phyloP scores from a whole-genome alignment of 2,113 vertebrate species.

The Phocoena phocoena region DNA sequence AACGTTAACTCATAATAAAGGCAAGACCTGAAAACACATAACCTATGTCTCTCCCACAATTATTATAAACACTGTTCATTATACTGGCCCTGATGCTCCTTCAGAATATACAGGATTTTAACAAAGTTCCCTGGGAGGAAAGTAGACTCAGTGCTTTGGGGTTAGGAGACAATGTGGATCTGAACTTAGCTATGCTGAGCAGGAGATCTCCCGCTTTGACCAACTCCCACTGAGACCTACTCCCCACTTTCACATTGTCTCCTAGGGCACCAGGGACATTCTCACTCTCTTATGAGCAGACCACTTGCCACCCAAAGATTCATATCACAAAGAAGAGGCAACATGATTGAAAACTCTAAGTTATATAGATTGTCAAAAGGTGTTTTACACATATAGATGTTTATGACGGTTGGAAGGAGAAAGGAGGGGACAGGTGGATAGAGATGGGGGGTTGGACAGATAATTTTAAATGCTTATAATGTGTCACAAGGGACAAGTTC shows the following conservation, averaged over 20 bases:
- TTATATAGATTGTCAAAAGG: neutral
- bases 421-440: neutral
- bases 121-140: neutral
- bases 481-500: neutral
- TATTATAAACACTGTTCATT: neutral
- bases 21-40: neutral
- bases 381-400: neutral
- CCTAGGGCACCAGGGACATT: neutral
- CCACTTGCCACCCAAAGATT: neutral
- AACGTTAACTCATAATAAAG: neutral
- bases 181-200: neutral
- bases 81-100: neutral
- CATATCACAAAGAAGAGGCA: neutral
- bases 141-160: neutral
- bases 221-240: neutral
- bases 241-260: neutral
- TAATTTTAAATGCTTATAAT: neutral
- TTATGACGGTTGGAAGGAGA: neutral
- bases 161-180: no score
- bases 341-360: neutral
- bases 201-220: neutral
- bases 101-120: neutral
- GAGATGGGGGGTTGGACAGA: no score
- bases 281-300: neutral
- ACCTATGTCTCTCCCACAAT: neutral